These are phyloP conservation scores for Gallinago solitaria DNA, from an alignment of 2,797 vertebrate species.

Conservation along the genomic window DNA sequence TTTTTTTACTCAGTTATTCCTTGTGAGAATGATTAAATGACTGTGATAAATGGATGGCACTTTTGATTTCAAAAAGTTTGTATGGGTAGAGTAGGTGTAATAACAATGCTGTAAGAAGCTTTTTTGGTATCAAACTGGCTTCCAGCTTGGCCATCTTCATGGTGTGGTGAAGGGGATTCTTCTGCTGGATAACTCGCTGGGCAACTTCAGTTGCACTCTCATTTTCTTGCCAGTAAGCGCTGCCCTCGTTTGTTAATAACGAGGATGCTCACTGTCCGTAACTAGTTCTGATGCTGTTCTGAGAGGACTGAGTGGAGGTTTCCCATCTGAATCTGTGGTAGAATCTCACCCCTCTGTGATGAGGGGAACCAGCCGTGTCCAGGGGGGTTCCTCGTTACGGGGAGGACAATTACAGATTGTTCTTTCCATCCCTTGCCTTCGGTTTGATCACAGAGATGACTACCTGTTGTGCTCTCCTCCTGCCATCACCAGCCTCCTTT, in stretches of 20 bases:
- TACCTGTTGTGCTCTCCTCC: neutral
- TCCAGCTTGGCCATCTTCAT: neutral
- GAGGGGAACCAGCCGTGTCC: neutral
- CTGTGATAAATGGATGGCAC: neutral
- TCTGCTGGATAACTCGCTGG: accelerated
- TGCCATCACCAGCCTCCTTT: neutral
- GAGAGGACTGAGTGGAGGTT: neutral
- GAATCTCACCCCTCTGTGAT: neutral
- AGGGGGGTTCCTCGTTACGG: neutral
- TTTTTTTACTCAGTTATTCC: neutral
- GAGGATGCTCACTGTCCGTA: neutral
- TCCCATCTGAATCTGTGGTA: neutral
- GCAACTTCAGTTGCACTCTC: neutral
- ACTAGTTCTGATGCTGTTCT: neutral
- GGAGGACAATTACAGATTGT: neutral
- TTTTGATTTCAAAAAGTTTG: neutral
- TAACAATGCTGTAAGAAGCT: accelerated
- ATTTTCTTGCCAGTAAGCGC: neutral
- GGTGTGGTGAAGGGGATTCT: accelerated
- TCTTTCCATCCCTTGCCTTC: neutral
- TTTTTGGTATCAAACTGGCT: accelerated
- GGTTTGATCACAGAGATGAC: neutral
- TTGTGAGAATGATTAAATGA: neutral
- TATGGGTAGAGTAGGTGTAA: neutral
- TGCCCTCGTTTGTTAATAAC: neutral